Evolutionary conservation across 2,888 invertebrate species (phyloP), one percentile per base, ranked within the genome.

Genomic region (Hoplodrina blanda): DNA sequence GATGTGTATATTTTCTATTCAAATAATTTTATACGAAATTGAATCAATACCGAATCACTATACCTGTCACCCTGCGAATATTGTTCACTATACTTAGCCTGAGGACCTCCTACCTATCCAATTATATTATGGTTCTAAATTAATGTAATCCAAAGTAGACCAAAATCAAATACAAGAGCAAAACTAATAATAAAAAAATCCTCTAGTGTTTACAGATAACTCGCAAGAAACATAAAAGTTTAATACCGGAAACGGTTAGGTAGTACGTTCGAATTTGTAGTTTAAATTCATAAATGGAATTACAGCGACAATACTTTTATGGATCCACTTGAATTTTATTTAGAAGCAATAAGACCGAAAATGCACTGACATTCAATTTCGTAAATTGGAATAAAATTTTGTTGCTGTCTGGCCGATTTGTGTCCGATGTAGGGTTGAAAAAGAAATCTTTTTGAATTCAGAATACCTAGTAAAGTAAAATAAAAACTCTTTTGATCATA

Each of bases 331-430:
- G 63, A 82, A 71, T 75, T 75, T 75, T 78, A 71, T 66, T 20
- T 37, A 25, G 50, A 54, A 54, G 49, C n/a, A 60, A 78, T 66
- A 80, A 76, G 75, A 66, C 20, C 25, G 52, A 78, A 69, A 82
- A 68, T 76, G 65, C 64, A 74, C 15, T 72, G 60, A 62, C 49
- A 37, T 78, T 67, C 61, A 54, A 74, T 76, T 80, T 77, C 46
- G 75, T 78, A 77, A 78, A 83, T 76, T 77, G 76, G 73, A 76
- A 66, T 76, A 75, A 76, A 79, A 76, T 78, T 74, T 75, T 82
- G 78, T 82, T 54, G 72, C 57, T 78, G 66, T 73, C 70, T 83
- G 83, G 67, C 69, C 77, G 79, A 85, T 69, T 78, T 85, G 65
- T 83, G 78, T 63, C 64, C 50, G 62, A 44, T 56, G 44, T 69